These are phyloP conservation scores for Drosophila kambysellisi DNA, from an alignment of 2,888 invertebrate species.

Conservation along the genomic window DNA sequence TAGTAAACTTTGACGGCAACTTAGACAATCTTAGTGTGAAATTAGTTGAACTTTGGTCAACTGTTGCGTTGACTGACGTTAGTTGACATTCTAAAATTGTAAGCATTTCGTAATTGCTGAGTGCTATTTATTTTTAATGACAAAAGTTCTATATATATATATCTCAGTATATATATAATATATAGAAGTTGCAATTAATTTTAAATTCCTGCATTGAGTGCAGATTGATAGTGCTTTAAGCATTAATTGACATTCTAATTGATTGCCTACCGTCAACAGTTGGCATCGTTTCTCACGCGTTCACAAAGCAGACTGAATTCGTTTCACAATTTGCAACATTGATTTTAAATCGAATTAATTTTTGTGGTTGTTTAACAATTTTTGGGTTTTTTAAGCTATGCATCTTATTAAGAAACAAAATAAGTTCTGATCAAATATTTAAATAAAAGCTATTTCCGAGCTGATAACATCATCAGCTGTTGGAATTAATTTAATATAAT, in stretches of 20 bases:
- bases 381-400: background rate
- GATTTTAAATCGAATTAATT: background rate
- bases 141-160: background rate
- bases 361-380: background rate
- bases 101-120: background rate
- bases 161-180: background rate
- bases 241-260: background rate
- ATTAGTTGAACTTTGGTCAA: background rate
- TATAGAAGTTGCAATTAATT: background rate
- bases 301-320: background rate
- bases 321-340: background rate
- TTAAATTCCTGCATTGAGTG: background rate
- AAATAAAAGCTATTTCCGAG: background rate
- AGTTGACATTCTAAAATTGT: background rate
- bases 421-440: background rate
- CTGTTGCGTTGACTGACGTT: background rate
- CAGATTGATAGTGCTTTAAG: background rate
- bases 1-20: background rate
- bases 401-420: background rate
- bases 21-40: background rate
- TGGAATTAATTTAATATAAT: no score
- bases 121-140: background rate
- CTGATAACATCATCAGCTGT: no score
- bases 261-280: background rate
- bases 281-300: background rate